These are phyloP conservation scores for Lutraria lutraria DNA, from an alignment of 2,888 invertebrate genomes.

Conservation along the genomic window DNA sequence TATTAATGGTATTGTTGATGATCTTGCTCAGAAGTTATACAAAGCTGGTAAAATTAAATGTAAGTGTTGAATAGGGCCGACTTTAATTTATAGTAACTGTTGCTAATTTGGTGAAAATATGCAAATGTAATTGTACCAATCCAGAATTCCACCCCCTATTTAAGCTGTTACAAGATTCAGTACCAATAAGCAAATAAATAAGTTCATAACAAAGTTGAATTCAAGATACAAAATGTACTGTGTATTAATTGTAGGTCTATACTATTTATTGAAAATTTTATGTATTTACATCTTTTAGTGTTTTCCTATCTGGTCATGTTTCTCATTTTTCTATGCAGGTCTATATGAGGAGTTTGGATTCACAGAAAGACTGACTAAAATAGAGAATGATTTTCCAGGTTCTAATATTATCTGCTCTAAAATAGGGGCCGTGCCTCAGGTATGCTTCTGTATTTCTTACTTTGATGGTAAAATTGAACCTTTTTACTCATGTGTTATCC, in stretches of 20 bases:
- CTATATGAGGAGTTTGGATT: conserved; percentile 71
- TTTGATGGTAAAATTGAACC: too few species aligned
- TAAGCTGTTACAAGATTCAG: too few species aligned
- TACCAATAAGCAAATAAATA: too few species aligned
- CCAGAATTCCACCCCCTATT: too few species aligned
- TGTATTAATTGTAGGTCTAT: too few species aligned
- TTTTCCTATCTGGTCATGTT: not conserved
- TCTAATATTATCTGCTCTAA: conserved; percentile 73
- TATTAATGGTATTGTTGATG: conserved; percentile 77
- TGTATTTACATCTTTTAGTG: too few species aligned
- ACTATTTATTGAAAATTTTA: too few species aligned
- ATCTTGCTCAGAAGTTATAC: conserved; percentile 78
- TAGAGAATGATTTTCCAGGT: conserved; percentile 76
- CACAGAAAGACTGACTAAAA: conserved; percentile 68
- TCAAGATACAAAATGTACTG: too few species aligned
- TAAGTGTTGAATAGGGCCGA: conserved; percentile 45
- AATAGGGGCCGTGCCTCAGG: conserved; percentile 61
- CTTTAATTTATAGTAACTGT: not conserved
- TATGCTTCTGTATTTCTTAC: conserved; percentile 17
- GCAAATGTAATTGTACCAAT: not conserved
- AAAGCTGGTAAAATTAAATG: conserved; percentile 80
- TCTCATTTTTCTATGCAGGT: conserved; percentile 48
- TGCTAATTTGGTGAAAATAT: not conserved
- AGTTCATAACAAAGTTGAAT: too few species aligned
- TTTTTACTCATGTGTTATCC: too few species aligned